Base-by-base conservation (phyloP, 92 coral and sea anemone species). In the Hydrozoanthus gracilis region DNA sequence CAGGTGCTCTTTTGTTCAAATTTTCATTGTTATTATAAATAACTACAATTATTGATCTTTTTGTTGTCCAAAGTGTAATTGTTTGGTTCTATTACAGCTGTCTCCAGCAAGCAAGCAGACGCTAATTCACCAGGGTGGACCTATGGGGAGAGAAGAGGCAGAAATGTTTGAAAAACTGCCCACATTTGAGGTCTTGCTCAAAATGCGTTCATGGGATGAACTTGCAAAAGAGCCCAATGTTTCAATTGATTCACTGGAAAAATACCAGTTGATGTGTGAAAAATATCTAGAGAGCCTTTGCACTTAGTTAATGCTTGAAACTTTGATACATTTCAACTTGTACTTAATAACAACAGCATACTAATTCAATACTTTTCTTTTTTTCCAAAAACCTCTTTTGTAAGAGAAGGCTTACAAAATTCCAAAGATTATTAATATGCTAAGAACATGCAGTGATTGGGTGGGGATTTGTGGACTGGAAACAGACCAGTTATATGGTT, bases 201-300 rank as follows among this genome's bases (percentile, higher is more conserved):
- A 90, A 91, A 96, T 96, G 98, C 83, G 99, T 73, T 49, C 51
- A 7, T 96, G 99, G 99, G 99, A 96, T 86, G 99, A 96, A 68
- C 92, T 84, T 71, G 99, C 94, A 44, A 96, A 96, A 88, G 89
- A 89, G 10, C 71, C 89, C 8, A 89, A 86, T 61, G 91, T 90
- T 46, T 66, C 92, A 0, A 74, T 93, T 65, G 97, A 96, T 73
- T 91, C 96, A 6, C 83, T 96, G 16, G 92, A 93, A 15, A 96
- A 96, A 90, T 96, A 96, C 79, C 96, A 96, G 88, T 73, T 71
- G 20, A 93, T 96, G 96, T 96, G 99, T 87, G 83, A 82, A 46
- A 86, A 13, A 67, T 93, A 87, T 46, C 83, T 96, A 10, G 86
- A 92, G 75, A 88, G 77, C 15, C 86, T 86, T 79, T 20, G 35